A percentile compares a stretch with the other conserved stretches of the same genome.
Evolutionary conservation across 2,888 invertebrate genomes (phyloP).

Genomic region (Scelioninae gen. 1): DNA sequence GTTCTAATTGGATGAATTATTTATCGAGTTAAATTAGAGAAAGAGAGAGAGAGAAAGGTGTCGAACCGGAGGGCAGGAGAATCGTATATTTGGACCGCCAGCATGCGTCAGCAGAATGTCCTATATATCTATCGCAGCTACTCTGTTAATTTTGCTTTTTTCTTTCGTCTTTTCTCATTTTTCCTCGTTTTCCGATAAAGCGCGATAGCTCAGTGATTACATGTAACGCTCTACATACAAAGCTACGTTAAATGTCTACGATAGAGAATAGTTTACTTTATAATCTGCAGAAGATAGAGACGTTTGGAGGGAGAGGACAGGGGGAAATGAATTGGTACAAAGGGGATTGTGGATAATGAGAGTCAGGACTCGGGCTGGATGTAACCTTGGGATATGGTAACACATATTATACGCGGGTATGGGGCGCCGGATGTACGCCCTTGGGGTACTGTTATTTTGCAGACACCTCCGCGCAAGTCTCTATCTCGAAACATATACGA

Average conservation of each 20-base stretch:
- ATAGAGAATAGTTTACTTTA: constrained; percentile 81
- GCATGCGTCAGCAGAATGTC: constrained; percentile 53
- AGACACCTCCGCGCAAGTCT: constrained; percentile 65
- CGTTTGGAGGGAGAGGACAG: constrained; percentile 54
- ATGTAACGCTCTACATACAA: constrained; percentile 81
- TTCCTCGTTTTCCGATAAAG: constrained; percentile 76
- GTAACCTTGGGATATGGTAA: constrained; percentile 32
- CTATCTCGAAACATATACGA: constrained; percentile 70
- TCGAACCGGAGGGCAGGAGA: background rate
- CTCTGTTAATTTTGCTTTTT: constrained; percentile 26
- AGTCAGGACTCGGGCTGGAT: constrained; percentile 29
- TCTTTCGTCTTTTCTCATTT: constrained; percentile 67
- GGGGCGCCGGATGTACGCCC: constrained; percentile 35
- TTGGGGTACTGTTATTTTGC: constrained; percentile 49
- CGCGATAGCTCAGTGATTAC: constrained; percentile 81
- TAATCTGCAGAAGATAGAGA: constrained; percentile 71
- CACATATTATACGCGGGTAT: constrained; percentile 22
- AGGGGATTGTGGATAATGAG: constrained; percentile 53
- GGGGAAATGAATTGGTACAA: constrained; percentile 47
- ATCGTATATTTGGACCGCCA: constrained; percentile 28
- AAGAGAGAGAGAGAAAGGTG: constrained; percentile 1
- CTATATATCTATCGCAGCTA: constrained; percentile 46
- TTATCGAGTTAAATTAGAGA: constrained; percentile 36
- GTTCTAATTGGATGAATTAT: constrained; percentile 46
- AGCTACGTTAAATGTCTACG: constrained; percentile 81